Conservation (phyloP, 1,140 invertebrate species). For the Mercenaria mercenaria region DNA sequence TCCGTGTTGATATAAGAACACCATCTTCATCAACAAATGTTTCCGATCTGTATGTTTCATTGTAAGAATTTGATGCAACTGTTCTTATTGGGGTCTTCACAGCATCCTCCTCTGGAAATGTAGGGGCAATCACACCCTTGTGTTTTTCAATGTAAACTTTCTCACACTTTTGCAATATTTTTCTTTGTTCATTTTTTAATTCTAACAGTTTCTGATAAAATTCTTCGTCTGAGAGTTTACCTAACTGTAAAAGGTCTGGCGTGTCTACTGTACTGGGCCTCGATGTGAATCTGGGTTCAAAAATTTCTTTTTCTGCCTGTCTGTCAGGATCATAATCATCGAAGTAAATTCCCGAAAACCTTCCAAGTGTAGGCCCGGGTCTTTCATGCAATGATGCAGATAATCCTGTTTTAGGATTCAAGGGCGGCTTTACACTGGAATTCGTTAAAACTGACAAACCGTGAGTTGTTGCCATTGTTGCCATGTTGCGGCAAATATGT, state of each 20-base stretch:
- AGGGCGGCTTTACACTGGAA: constrained; percentile 82
- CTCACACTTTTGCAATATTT: constrained; percentile 83
- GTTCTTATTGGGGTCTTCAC: background rate
- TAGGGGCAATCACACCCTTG: constrained; percentile 34
- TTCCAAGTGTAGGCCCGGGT: constrained; percentile 43
- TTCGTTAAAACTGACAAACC: constrained; percentile 82
- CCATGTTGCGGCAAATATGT: constrained; percentile 77
- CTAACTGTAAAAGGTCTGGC: constrained; percentile 62
- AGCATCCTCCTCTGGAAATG: constrained; percentile 39
- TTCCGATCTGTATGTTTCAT: constrained; percentile 40
- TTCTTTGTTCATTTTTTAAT: constrained; percentile 84
- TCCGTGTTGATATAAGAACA: constrained; percentile 23
- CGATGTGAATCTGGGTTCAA: constrained; percentile 53
- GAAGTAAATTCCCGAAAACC: constrained; percentile 60
- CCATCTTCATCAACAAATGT: constrained; percentile 62
- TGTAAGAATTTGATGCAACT: background rate
- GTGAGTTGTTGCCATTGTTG: constrained; percentile 85
- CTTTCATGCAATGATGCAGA: constrained; percentile 75
- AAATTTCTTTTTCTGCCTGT: constrained; percentile 53
- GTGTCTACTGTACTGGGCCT: constrained; percentile 35
- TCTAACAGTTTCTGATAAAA: constrained; percentile 83
- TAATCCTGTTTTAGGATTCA: constrained; percentile 81
- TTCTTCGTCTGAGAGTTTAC: constrained; percentile 80
- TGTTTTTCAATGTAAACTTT: constrained; percentile 83
- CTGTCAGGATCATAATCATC: constrained; percentile 57